phyloP scores from a whole-genome alignment of 2,113 vertebrate genomes.

The Drymodes brunneopygia region DNA sequence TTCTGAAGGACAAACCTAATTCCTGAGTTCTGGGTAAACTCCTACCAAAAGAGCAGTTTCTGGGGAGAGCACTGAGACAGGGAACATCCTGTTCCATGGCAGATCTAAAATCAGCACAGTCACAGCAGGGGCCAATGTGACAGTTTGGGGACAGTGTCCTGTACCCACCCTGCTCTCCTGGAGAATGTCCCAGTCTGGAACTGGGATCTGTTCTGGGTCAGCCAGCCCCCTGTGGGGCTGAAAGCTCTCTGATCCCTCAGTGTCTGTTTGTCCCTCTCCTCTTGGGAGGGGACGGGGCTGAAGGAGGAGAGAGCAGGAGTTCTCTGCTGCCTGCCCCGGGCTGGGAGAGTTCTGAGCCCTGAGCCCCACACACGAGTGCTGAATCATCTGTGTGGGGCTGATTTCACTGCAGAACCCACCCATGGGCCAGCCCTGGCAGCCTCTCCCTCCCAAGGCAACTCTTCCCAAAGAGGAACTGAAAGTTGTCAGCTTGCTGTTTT shows the following conservation, averaged over 20 bases:
- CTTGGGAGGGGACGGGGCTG: rapidly evolving
- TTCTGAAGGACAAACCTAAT: background rate
- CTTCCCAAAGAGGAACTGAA: background rate
- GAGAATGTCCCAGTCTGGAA: rapidly evolving
- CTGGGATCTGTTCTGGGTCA: background rate
- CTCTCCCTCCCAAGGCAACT: background rate
- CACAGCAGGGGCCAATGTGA: background rate
- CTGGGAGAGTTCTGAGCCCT: background rate
- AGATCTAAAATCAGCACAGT: rapidly evolving
- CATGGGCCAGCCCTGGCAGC: background rate
- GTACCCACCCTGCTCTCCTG: background rate
- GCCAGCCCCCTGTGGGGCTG: rapidly evolving
- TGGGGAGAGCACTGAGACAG: background rate
- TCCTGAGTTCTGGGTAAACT: background rate
- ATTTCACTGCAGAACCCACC: background rate
- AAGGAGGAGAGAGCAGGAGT: background rate
- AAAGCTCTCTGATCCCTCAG: rapidly evolving
- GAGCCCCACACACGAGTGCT: background rate
- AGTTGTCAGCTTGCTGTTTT: background rate
- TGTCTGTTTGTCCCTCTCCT: rapidly evolving
- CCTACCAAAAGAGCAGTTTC: rapidly evolving
- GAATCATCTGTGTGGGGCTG: background rate
- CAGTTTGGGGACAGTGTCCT: background rate
- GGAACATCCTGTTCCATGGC: background rate
- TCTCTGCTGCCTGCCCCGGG: background rate